phyloP scores from a whole-genome alignment of 2,888 invertebrate species.

The Chesias legatella region DNA sequence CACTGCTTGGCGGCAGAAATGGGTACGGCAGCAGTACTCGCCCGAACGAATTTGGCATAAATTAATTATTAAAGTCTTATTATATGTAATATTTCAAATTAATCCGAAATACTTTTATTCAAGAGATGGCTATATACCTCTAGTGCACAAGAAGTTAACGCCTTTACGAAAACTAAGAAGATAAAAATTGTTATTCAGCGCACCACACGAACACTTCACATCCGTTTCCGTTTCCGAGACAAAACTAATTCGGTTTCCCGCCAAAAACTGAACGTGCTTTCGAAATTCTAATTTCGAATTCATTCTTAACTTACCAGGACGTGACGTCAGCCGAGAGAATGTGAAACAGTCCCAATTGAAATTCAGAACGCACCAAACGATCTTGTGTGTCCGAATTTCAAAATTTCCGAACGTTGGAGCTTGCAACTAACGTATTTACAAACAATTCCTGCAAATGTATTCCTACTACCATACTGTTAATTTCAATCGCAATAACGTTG shows the following conservation, averaged over 20 bases:
- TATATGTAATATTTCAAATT: too few relatives aligned
- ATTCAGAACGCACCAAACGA: slow-evolving; percentile 60
- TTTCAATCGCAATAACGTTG: slow-evolving; percentile 25
- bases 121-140: too few relatives aligned
- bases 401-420: slow-evolving; percentile 44
- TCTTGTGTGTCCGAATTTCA: slow-evolving; percentile 53
- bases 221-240: slow-evolving; percentile 17
- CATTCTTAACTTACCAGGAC: slow-evolving; percentile 56
- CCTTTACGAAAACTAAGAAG: neutral
- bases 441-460: slow-evolving; percentile 54
- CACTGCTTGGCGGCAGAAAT: too few relatives aligned
- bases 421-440: slow-evolving; percentile 60
- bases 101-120: too few relatives aligned
- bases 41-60: too few relatives aligned
- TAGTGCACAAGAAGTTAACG: too few relatives aligned
- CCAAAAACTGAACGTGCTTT: slow-evolving; percentile 30
- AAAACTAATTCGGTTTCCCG: slow-evolving; percentile 29
- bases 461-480: slow-evolving; percentile 4
- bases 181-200: slow-evolving; percentile 12
- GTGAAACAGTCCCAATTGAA: slow-evolving; percentile 68
- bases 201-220: slow-evolving; percentile 3
- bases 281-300: slow-evolving; percentile 66
- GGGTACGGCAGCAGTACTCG: too few relatives aligned
- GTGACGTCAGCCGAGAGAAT: slow-evolving; percentile 55
- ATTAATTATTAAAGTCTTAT: too few relatives aligned